Base-by-base conservation (phyloP, 1,140 invertebrate genomes). In the Psix sp. region DNA sequence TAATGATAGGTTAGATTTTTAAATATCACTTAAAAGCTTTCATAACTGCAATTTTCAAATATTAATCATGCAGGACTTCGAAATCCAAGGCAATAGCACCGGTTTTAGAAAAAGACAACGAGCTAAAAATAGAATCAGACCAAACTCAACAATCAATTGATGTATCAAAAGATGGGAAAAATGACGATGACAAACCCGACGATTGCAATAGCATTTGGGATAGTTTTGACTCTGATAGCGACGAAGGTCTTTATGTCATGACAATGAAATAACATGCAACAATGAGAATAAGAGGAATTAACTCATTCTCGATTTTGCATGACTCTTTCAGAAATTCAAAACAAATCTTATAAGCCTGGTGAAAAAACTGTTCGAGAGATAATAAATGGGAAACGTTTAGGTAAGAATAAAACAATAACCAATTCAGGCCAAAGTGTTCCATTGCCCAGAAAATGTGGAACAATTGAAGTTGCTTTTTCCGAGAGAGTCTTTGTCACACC, bases 401-500 rank as follows among this genome's bases (percentile, higher is more conserved):
- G 35, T 15, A 75, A 48, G 21, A 82, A 57, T 11, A 70, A 59
- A 56, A 56, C 62, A 26, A 52, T 76, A 40, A 71, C 80, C 9
- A 68, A 80, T 17, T 71, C 74, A 5, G 46, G 62, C 4, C 78
- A 77, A 10, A 48, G 83, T 14, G 40, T 91, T 24, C 92, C 92
- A 10, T 82, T 87, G 38, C 87, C 91, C 6, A 88, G 94, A 80
- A 80, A 89, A 77, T 82, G 73, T 43, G 89, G 87, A 17, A 87
- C 86, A 14, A 90, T 96, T 35, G 84, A 90, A 51, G 89, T 96
- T 9, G 89, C 84, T 20, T 95, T 96, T 80, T 94, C 94, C 0
- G 90, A 91, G 7, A 86, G 95, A 56, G 89, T 89, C 36, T 95
- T 96, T 83, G 93, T 94, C 2, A 96, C 95, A 7, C 94, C 95